Evolutionary conservation across 2,888 invertebrate species (phyloP).

Genomic region (Mechanitis messenoides): DNA sequence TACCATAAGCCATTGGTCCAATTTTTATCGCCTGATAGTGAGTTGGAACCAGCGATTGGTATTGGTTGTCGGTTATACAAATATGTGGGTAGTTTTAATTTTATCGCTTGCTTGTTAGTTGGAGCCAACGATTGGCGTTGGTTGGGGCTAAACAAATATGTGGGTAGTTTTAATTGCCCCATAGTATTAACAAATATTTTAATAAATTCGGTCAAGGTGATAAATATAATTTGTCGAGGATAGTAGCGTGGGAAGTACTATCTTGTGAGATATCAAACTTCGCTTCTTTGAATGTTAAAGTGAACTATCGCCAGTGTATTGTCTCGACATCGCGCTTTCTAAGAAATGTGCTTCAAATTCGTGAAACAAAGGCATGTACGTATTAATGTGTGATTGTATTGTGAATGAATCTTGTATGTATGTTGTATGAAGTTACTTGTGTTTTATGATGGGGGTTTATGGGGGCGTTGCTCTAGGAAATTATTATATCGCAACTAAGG

Average conservation of each 20-base stretch:
- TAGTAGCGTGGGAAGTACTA: slow-evolving; percentile 28
- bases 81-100: slow-evolving; percentile 33
- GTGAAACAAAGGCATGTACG: slow-evolving; percentile 15
- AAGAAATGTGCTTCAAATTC: slow-evolving; percentile 23
- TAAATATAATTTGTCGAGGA: slow-evolving; percentile 34
- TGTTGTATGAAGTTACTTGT: slow-evolving; percentile 4
- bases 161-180: slow-evolving; percentile 32
- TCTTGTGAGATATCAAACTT: slow-evolving; percentile 64
- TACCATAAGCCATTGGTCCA: slow-evolving; percentile 12
- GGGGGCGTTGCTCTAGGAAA: slow-evolving; percentile 4
- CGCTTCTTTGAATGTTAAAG: slow-evolving; percentile 49
- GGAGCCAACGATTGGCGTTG: slow-evolving; percentile 3
- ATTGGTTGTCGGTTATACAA: slow-evolving; percentile 4
- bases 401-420: slow-evolving; percentile 9
- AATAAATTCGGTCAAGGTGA: slow-evolving; percentile 54
- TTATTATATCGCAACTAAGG: background rate
- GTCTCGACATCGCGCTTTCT: slow-evolving; percentile 21
- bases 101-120: background rate
- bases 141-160: slow-evolving; percentile 19
- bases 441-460: background rate
- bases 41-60: slow-evolving; percentile 6
- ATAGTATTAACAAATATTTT: slow-evolving; percentile 27
- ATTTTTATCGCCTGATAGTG: background rate
- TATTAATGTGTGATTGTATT: slow-evolving; percentile 11
- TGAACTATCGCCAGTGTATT: slow-evolving; percentile 23